Base-by-base conservation (phyloP, 2,888 invertebrate genomes). In the Ethmia dodecea region DNA sequence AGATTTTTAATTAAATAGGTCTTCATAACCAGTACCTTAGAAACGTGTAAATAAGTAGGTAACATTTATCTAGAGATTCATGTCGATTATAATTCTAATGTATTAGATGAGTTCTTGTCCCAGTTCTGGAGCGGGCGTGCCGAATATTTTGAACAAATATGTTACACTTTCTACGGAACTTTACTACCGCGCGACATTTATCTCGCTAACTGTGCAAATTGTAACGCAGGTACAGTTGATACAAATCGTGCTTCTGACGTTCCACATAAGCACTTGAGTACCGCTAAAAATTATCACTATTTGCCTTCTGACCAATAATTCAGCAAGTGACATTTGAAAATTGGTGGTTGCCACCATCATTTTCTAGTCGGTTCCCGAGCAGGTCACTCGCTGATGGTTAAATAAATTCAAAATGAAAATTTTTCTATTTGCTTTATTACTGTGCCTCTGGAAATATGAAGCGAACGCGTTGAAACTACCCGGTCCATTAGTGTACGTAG, bases 261-360 rank as follows among this genome's bases (percentile, higher is more conserved):
- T 64, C 84, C 50, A 84, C 74, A 78, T 81, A n/a, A n/a, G n/a
- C n/a, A 68, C 60, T 49, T 33, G 38, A 60, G 71, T 79, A 83
- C 86, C 86, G 86, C 76, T 74, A 83, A 57, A 60, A 86, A 84
- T 86, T 86, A 84, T 69, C 83, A 61, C 68, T 70, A 68, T 63
- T 81, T 79, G 57, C 57, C 69, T 63, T 61, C 50, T 44, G 42
- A 45, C 47, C 47, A 50, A 56, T 52, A 18, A 18, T 54, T 46
- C 44, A 32, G 40, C 37, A 35, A 43, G 57, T 52, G 51, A 40
- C 51, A 57, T 57, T 62, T 56, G 52, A 55, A 66, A 65, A 62
- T 62, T 60, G 57, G 58, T 44, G 49, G 44, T 40, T 33, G 49
- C 55, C 56, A 47, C 44, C 41, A 58, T 60, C 77, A 81, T 79